phyloP scores from a whole-genome alignment of 2,113 vertebrate genomes.

The Ammodytes marinus region DNA sequence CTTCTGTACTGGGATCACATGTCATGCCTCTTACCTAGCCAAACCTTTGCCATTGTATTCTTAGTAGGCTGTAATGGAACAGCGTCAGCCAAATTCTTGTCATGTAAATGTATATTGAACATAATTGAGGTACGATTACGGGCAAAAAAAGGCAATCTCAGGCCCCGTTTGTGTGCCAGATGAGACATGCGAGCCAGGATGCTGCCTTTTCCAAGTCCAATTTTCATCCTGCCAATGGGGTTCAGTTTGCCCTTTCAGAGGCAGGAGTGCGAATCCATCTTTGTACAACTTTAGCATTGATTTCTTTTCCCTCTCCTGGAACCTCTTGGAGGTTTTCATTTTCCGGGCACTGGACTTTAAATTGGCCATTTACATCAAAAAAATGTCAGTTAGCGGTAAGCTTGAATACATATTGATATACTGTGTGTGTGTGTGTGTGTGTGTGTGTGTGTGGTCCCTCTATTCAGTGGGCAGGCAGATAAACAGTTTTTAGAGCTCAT shows the following conservation, averaged over 20 bases:
- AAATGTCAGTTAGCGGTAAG: constrained; percentile 1
- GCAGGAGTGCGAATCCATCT: constrained; percentile 13
- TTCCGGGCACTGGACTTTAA: constrained; percentile 18
- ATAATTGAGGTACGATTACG: constrained; percentile 42
- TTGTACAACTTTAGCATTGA: constrained; percentile 48
- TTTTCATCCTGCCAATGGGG: constrained; percentile 19
- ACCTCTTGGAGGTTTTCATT: constrained; percentile 43
- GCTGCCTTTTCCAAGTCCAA: constrained; percentile 30
- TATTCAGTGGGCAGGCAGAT: constrained; percentile 16
- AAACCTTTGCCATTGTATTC: not conserved
- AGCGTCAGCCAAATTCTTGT: not conserved
- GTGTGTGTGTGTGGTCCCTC: not conserved
- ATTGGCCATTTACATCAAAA: constrained; percentile 45
- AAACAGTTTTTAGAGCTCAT: constrained; percentile 6
- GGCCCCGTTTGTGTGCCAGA: constrained; percentile 1
- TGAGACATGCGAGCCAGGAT: constrained; percentile 19
- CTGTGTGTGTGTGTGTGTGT: not conserved
- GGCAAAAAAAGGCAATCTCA: constrained; percentile 21
- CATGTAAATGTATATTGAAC: constrained; percentile 23
- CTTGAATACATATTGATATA: not conserved
- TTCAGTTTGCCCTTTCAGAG: constrained; percentile 37
- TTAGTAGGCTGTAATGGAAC: not conserved
- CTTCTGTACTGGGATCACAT: not conserved
- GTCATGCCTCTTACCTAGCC: not conserved
- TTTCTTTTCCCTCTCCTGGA: constrained; percentile 43